Conservation (phyloP, 2,113 vertebrate genomes). For the Elanus axillaris region DNA sequence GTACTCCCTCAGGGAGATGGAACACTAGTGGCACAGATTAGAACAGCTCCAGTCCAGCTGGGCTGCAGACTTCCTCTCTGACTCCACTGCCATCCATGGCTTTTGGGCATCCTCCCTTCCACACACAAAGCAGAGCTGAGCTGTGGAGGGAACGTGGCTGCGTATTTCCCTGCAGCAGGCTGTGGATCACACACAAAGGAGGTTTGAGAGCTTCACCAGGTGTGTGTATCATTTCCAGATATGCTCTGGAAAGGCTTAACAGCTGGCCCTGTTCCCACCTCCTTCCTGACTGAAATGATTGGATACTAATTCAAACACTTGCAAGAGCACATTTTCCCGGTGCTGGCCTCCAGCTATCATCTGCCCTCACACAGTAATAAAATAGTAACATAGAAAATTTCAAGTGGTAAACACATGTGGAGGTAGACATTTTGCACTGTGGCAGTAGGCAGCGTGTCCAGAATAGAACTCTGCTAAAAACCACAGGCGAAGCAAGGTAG, state of each 20-base stretch:
- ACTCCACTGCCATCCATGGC: neutral
- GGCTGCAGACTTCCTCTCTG: neutral
- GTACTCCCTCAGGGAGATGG: neutral
- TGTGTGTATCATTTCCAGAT: neutral
- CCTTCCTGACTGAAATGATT: neutral
- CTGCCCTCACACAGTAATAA: neutral
- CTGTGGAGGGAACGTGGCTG: neutral
- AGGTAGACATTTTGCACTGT: neutral
- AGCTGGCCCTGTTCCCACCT: neutral
- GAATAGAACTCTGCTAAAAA: neutral
- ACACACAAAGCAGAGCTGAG: neutral
- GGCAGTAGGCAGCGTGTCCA: neutral
- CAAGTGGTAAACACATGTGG: accelerated
- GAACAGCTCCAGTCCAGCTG: neutral
- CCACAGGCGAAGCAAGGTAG: neutral
- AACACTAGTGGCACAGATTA: neutral
- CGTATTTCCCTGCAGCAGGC: neutral
- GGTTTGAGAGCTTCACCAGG: neutral
- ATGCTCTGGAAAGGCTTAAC: neutral
- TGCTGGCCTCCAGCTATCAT: neutral
- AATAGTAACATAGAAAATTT: neutral
- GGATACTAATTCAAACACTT: neutral
- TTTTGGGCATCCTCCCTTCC: neutral
- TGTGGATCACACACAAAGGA: neutral
- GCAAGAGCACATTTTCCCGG: neutral